Conservation (phyloP, 2,888 invertebrate species). For the Scaptomyza tumidula region DNA sequence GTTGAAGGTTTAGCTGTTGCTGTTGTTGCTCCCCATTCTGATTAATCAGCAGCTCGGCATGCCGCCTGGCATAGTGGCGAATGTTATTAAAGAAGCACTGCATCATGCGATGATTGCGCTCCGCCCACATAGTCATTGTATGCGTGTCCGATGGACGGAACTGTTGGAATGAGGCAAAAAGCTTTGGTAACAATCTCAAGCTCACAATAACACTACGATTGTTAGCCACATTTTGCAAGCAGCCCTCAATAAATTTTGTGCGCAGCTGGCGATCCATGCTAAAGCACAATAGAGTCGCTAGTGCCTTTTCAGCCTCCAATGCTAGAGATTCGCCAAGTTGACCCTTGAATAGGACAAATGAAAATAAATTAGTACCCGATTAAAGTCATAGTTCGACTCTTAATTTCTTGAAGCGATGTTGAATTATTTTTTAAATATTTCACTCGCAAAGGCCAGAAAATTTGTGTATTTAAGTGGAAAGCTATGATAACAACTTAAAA, state of each 20-base stretch:
- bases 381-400: too few species aligned
- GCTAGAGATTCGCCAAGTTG: constrained; percentile 95
- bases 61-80: constrained; percentile 88
- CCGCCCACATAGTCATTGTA: constrained; percentile 96
- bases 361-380: not conserved
- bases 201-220: constrained; percentile 96
- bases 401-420: too few species aligned
- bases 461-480: not conserved
- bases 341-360: constrained; percentile 85
- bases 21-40: constrained; percentile 76
- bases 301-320: constrained; percentile 96
- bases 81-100: constrained; percentile 95
- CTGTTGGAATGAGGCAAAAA: constrained; percentile 96
- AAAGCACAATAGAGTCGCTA: constrained; percentile 94
- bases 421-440: too few species aligned
- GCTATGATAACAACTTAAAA: not conserved
- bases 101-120: constrained; percentile 96
- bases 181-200: constrained; percentile 93
- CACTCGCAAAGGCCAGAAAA: too few species aligned
- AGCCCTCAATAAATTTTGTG: constrained; percentile 97
- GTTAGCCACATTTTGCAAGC: constrained; percentile 93
- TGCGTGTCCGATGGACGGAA: constrained; percentile 94
- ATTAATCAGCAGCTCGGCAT: constrained; percentile 79
- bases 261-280: constrained; percentile 95
- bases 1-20: constrained; percentile 82